Conservation (phyloP, 2,888 invertebrate genomes). For the Clostera curtula region DNA sequence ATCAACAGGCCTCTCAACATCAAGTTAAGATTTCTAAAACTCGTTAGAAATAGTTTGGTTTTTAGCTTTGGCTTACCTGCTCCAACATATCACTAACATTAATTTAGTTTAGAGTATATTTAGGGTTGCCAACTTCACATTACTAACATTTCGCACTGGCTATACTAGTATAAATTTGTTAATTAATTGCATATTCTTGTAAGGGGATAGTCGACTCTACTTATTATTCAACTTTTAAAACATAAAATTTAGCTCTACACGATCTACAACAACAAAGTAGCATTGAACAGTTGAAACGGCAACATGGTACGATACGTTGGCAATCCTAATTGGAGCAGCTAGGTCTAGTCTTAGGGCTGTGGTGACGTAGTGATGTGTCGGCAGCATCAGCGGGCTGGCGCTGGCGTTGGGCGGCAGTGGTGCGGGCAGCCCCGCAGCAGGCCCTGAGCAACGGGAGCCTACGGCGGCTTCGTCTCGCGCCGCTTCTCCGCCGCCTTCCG, state of each 20-base stretch:
- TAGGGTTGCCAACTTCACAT: slow-evolving; percentile 17
- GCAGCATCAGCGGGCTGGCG: slow-evolving; percentile 75
- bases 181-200: too few species aligned
- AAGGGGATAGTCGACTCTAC: too few species aligned
- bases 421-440: slow-evolving; percentile 52
- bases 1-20: slow-evolving; percentile 29
- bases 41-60: slow-evolving; percentile 34
- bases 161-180: too few species aligned
- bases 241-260: too few species aligned
- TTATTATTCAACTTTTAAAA: too few species aligned
- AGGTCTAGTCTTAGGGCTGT: slow-evolving; percentile 58
- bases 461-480: slow-evolving; percentile 63
- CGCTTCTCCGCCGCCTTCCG: slow-evolving; percentile 62
- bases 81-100: slow-evolving; percentile 38
- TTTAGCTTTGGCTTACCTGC: slow-evolving; percentile 54
- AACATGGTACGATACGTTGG: slow-evolving; percentile 13
- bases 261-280: too few species aligned
- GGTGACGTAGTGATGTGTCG: slow-evolving; percentile 73
- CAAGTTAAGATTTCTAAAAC: slow-evolving; percentile 28
- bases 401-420: slow-evolving; percentile 71
- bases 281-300: too few species aligned
- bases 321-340: slow-evolving; percentile 59
- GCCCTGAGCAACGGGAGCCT: slow-evolving; percentile 45
- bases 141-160: too few species aligned
- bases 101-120: slow-evolving; percentile 18